Percentiles rank a stretch among this genome's conserved stretches.
Conservation (phyloP, 35 echinoderm and acorn worm genomes). For the Holothuria glaberrima region DNA sequence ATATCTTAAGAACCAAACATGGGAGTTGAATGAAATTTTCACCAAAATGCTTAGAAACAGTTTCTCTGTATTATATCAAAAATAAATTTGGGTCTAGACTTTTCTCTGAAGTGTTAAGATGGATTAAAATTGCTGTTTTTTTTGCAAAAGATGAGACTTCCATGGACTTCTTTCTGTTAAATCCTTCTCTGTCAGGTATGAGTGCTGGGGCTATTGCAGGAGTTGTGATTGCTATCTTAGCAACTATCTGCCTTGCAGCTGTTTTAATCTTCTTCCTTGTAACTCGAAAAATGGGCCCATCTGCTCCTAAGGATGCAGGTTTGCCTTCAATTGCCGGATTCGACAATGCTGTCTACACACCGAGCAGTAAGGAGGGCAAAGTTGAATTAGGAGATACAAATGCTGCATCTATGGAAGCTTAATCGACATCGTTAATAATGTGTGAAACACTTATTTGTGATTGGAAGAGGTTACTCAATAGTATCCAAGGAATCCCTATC, state of each 20-base stretch:
- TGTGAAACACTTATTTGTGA: no score
- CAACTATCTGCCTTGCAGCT: slow-evolving; percentile 36
- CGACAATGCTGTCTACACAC: slow-evolving; percentile 74
- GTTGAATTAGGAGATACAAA: slow-evolving; percentile 28
- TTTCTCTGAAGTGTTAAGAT: no score
- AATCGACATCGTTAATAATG: not conserved
- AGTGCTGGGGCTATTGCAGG: slow-evolving; percentile 72
- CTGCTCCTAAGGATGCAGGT: slow-evolving; percentile 12
- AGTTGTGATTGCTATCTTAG: slow-evolving; percentile 62
- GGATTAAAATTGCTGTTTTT: no score
- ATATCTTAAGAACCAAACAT: no score
- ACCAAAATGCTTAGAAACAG: no score
- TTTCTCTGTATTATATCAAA: no score
- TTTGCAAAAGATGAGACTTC: no score
- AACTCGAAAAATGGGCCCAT: slow-evolving; percentile 19
- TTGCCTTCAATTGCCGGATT: slow-evolving; percentile 49
- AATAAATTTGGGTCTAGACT: no score
- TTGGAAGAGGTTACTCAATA: no score
- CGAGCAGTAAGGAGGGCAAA: not conserved
- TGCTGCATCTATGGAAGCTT: slow-evolving; percentile 20
- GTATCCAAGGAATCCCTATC: no score
- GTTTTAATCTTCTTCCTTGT: slow-evolving; percentile 54
- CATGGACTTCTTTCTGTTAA: not conserved
- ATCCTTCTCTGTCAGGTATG: slow-evolving; percentile 45
- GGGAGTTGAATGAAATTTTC: no score